These are phyloP conservation scores for Spodoptera frugiperda DNA, from an alignment of 1,140 invertebrate species.

Conservation along the genomic window DNA sequence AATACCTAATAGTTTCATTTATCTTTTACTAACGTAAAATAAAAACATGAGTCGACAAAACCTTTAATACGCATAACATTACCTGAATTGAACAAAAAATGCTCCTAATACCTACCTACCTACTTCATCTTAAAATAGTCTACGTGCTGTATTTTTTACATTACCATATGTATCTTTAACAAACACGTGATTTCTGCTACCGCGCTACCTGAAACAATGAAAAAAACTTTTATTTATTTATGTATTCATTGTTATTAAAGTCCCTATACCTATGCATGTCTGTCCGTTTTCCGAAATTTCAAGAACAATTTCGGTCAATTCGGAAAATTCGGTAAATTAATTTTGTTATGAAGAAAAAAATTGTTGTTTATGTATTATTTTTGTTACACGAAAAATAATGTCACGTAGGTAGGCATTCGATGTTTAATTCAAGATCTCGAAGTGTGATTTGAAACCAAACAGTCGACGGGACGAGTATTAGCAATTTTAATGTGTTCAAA, in stretches of 20 bases:
- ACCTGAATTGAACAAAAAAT: background rate
- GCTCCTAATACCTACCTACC: background rate
- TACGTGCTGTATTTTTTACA: slow-evolving; percentile 3
- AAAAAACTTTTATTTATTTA: slow-evolving; percentile 17
- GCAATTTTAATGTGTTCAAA: slow-evolving; percentile 54
- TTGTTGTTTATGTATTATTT: slow-evolving; percentile 30
- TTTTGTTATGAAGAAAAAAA: slow-evolving; percentile 1
- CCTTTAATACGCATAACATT: too few species aligned
- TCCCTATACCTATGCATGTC: too few species aligned
- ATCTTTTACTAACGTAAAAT: too few species aligned
- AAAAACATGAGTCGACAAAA: too few species aligned
- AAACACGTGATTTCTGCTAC: slow-evolving; percentile 21
- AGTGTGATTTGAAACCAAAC: slow-evolving; percentile 49
- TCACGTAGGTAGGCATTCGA: slow-evolving; percentile 18
- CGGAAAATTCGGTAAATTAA: background rate
- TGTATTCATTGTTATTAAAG: slow-evolving; percentile 8
- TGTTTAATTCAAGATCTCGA: slow-evolving; percentile 47
- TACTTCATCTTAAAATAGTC: background rate
- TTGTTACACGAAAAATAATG: slow-evolving; percentile 38
- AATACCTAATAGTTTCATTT: too few species aligned
- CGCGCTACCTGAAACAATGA: background rate
- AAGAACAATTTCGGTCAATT: background rate
- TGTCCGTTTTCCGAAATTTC: background rate
- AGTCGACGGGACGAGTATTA: slow-evolving; percentile 42
- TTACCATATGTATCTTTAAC: background rate